Evolutionary conservation across 2,113 vertebrate genomes (phyloP).

Genomic region (Aythya baeri): DNA sequence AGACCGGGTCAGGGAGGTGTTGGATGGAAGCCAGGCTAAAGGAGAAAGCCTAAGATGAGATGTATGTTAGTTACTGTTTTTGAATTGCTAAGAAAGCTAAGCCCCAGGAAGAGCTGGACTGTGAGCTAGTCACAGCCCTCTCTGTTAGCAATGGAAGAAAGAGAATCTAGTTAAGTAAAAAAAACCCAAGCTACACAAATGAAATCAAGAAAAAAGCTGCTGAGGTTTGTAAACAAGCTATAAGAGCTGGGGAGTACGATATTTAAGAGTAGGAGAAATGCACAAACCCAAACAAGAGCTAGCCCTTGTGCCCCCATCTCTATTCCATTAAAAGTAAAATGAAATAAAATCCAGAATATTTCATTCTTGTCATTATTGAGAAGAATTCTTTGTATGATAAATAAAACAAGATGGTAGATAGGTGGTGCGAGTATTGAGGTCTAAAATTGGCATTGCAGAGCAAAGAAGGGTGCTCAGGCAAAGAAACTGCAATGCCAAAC

Average conservation of each 20-base stretch:
- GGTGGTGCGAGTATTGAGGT: neutral
- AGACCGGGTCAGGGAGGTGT: conserved; percentile 56
- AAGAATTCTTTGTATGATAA: neutral
- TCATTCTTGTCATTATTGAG: neutral
- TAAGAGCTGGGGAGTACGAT: neutral
- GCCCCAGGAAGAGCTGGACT: conserved; percentile 46
- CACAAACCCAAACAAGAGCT: neutral
- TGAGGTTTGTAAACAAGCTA: neutral
- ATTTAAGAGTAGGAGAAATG: neutral
- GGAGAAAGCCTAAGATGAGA: conserved; percentile 58
- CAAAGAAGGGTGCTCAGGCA: neutral
- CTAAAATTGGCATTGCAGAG: neutral
- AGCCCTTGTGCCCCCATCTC: neutral
- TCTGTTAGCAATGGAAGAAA: conserved; percentile 36
- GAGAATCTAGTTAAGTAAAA: conserved; percentile 26
- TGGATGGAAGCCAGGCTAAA: conserved; percentile 50
- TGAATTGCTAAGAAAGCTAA: conserved; percentile 49
- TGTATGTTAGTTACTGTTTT: conserved; percentile 65
- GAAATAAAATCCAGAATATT: neutral
- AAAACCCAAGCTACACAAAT: neutral
- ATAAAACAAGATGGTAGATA: neutral
- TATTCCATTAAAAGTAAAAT: neutral
- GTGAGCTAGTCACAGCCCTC: conserved; percentile 36
- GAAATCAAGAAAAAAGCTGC: neutral
- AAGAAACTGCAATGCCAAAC: neutral